A percentile compares a stretch with the other conserved stretches of the same genome.
phyloP scores from a whole-genome alignment of 2,797 vertebrate genomes.

The Cichlasoma orientale region DNA sequence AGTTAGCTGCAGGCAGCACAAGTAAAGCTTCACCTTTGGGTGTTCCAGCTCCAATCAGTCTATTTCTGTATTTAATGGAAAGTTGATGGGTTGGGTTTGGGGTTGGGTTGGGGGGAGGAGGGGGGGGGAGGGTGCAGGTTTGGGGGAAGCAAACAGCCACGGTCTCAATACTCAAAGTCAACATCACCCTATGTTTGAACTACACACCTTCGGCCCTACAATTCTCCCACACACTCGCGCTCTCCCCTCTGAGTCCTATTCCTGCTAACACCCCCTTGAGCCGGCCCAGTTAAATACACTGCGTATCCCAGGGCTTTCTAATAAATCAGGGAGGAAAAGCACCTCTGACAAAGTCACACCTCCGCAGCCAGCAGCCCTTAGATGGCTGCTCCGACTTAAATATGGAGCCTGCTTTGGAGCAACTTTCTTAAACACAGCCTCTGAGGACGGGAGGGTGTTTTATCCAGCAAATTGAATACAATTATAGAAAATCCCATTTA shows the following conservation, averaged over 20 bases:
- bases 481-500: slow-evolving; percentile 37
- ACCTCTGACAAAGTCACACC: slow-evolving; percentile 76
- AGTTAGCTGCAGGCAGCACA: slow-evolving; percentile 28
- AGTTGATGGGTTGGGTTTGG: slow-evolving; percentile 56
- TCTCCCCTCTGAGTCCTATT: slow-evolving; percentile 64
- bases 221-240: slow-evolving; percentile 73
- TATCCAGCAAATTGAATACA: slow-evolving; percentile 16
- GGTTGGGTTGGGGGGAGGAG: slow-evolving; percentile 59
- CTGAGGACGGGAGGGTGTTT: slow-evolving; percentile 32
- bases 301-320: slow-evolving; percentile 69
- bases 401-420: slow-evolving; percentile 33
- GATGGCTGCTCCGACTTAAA: slow-evolving; percentile 48
- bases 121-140: slow-evolving; percentile 41
- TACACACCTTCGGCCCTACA: slow-evolving; percentile 75
- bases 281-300: slow-evolving; percentile 75
- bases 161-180: slow-evolving; percentile 78
- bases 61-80: slow-evolving; percentile 76
- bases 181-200: slow-evolving; percentile 82
- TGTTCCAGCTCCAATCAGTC: slow-evolving; percentile 64
- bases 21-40: slow-evolving; percentile 62
- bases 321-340: slow-evolving; percentile 78
- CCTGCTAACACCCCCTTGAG: slow-evolving; percentile 62
- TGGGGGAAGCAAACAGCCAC: slow-evolving; percentile 76
- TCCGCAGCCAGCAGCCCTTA: slow-evolving; percentile 56
- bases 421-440: slow-evolving; percentile 41